Evolutionary conservation across 2,888 invertebrate genomes (phyloP), one percentile per base, ranked within the genome.

Genomic region (Lasiommata megera): DNA sequence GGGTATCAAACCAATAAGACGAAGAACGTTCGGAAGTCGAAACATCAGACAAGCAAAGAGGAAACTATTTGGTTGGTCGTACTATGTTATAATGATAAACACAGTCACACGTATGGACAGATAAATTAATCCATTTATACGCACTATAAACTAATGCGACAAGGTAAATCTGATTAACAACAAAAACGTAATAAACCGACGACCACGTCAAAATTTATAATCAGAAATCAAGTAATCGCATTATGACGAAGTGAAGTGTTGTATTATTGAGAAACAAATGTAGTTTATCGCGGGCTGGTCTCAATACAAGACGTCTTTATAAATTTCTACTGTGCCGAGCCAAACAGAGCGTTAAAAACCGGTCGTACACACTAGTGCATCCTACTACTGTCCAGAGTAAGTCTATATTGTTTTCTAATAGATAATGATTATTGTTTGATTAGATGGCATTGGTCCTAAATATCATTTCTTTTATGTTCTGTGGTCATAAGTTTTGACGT

Each of bases 311-410:
- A 63, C 63, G 63, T 61, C 61, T 58, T 47, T 54, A 50, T 40
- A 44, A 46, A 46, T 41, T 41, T 38, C 16, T 38, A 8, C 40
- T 31, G n/a, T 48, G 41, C 18, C 38, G 29, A 34, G 38, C 29
- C 41, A 52, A 63, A 56, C 51, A 58, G 60, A 64, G 61, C 64
- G 63, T 66, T 58, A 62, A 58, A 61, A 66, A 48, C 65, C 57
- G 53, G 60, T 47, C 51, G 58, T 53, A 50, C 28, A 52, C 60
- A 60, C 51, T 63, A 61, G 61, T 62, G 50, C 55, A 60, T 52
- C 52, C 37, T 17, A n/a, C 18, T 29, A 40, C 6, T 50, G 50
- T 51, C 31, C 11, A 41, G 14, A 40, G 62, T 62, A 28, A 57
- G 60, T 43, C 34, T 50, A 31, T 44, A 41, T n/a, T 23, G 23